A percentile compares a stretch with the other conserved stretches of the same genome.
Conservation (phyloP, 2,888 invertebrate species). For the Dasypolia templi region DNA sequence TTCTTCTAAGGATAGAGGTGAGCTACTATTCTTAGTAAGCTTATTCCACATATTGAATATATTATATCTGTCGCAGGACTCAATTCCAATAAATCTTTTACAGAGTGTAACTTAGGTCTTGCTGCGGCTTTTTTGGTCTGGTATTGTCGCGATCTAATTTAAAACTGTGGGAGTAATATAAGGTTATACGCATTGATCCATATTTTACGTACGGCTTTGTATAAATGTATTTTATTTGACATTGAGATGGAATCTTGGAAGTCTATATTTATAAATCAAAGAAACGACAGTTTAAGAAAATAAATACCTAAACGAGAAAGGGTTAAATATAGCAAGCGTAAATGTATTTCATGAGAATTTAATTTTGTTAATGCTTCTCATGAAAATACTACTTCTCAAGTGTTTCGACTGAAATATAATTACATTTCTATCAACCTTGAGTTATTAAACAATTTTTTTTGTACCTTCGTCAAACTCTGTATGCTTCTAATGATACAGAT, state of each 20-base stretch:
- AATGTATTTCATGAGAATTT: conserved; percentile 29
- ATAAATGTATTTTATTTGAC: conserved; percentile 26
- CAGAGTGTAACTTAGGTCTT: conserved; percentile 55
- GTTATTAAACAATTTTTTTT: neutral
- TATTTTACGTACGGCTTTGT: conserved; percentile 21
- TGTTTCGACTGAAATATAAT: neutral
- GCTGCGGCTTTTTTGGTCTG: conserved; percentile 54
- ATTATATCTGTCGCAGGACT: conserved; percentile 48
- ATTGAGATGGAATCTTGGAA: conserved; percentile 25
- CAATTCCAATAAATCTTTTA: conserved; percentile 64
- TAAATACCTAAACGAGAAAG: neutral
- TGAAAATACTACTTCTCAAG: neutral
- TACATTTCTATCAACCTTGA: neutral
- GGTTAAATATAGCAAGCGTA: conserved; percentile 8
- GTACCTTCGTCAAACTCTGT: no score
- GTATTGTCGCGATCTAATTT: conserved; percentile 55
- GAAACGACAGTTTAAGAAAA: neutral
- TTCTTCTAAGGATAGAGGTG: conserved; percentile 53
- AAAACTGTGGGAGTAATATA: conserved; percentile 29
- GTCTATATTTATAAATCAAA: conserved; percentile 7
- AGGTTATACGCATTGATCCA: conserved; percentile 37
- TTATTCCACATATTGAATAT: conserved; percentile 62
- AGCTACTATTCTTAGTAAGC: conserved; percentile 52
- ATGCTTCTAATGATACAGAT: neutral
- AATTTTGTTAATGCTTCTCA: conserved; percentile 9